Evolutionary conservation across 53 echinoderm and acorn worm species (phyloP).

Genomic region (Mesocentrotus franciscanus): DNA sequence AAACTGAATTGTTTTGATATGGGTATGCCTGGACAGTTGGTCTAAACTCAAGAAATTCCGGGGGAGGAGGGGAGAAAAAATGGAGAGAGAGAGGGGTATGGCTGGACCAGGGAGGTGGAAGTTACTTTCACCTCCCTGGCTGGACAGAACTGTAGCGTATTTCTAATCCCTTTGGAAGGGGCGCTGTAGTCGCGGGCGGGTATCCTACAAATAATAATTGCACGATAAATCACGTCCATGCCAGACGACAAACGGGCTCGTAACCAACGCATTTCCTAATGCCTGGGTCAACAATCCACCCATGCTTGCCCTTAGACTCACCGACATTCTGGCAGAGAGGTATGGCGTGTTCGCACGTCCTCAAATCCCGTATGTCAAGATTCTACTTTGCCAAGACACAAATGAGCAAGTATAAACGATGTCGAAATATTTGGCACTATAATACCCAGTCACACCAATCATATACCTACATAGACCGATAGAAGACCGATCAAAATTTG

Average conservation of each 20-base stretch:
- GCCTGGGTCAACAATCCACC: slow-evolving; percentile 22
- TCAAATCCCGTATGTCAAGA: background rate
- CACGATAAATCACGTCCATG: background rate
- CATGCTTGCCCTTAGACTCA: background rate
- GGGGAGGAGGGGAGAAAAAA: too few species aligned
- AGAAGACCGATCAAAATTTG: too few species aligned
- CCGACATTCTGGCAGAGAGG: background rate
- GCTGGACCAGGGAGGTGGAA: too few species aligned
- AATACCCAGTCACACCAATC: too few species aligned
- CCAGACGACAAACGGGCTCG: slow-evolving; percentile 21
- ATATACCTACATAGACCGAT: too few species aligned
- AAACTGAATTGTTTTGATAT: too few species aligned
- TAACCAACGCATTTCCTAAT: slow-evolving; percentile 25
- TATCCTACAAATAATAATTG: background rate
- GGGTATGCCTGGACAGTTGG: too few species aligned
- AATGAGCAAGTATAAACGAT: background rate
- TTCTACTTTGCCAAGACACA: too few species aligned
- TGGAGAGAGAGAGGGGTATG: too few species aligned
- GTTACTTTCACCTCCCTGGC: too few species aligned
- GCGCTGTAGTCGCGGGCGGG: background rate
- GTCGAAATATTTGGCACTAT: background rate
- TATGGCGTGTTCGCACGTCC: background rate
- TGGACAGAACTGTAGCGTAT: too few species aligned
- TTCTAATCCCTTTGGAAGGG: background rate
- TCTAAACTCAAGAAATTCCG: too few species aligned